Evolutionary conservation across 2,888 invertebrate species (phyloP).

Genomic region (Caenorhabditis sp.): DNA sequence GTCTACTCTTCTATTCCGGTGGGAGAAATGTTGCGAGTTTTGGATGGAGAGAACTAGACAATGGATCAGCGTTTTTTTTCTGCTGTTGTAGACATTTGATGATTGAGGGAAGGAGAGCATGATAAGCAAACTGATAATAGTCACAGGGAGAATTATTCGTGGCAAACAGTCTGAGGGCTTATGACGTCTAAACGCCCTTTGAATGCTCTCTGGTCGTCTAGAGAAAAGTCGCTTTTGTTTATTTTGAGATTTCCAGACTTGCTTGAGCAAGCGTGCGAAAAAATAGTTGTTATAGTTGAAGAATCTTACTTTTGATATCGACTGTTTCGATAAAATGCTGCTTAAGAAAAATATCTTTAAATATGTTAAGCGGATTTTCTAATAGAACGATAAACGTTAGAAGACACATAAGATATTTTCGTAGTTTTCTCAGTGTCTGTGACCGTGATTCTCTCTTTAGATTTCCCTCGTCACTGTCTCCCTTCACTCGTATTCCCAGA

Average conservation of each 20-base stretch:
- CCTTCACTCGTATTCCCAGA: slow-evolving; percentile 24
- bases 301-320: too few species aligned
- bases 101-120: not conserved
- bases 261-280: too few species aligned
- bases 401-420: slow-evolving; percentile 5
- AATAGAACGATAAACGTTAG: too few species aligned
- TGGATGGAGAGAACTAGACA: slow-evolving; percentile 10
- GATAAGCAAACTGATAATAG: slow-evolving; percentile 9
- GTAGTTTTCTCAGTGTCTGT: not conserved
- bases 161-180: slow-evolving; percentile 20
- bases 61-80: not conserved
- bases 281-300: too few species aligned
- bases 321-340: too few species aligned
- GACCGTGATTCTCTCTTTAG: slow-evolving; percentile 5
- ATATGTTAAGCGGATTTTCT: too few species aligned
- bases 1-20: slow-evolving; percentile 12
- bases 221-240: too few species aligned
- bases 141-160: slow-evolving; percentile 5
- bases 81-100: not conserved
- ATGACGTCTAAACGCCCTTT: slow-evolving; percentile 24
- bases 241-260: too few species aligned
- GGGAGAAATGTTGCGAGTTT: slow-evolving; percentile 32
- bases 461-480: slow-evolving; percentile 4
- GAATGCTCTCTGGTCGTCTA: slow-evolving; percentile 12
- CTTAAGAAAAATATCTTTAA: too few species aligned